Percentiles rank a stretch among this genome's conserved stretches.
Conservation (phyloP, 2,797 vertebrate species). For the Galagoides demidoff region DNA sequence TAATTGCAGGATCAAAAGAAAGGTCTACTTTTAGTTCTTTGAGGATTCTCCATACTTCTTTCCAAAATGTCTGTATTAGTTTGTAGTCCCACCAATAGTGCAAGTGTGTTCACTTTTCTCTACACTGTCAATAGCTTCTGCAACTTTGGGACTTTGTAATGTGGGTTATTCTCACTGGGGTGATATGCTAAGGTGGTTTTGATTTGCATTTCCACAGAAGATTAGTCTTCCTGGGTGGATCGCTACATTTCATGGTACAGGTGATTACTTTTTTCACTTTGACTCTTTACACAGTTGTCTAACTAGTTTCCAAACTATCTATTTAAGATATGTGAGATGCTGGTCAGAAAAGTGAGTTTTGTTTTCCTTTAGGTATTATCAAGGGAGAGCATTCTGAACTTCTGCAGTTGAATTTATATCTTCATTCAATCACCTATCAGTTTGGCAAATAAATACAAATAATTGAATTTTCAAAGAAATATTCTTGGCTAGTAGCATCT, state of each 20-base stretch:
- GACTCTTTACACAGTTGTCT: neutral
- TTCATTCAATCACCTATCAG: neutral
- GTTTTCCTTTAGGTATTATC: neutral
- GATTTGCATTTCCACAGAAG: too few species aligned
- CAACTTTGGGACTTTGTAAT: too few species aligned
- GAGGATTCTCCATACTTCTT: too few species aligned
- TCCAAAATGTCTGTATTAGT: too few species aligned
- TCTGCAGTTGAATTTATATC: neutral
- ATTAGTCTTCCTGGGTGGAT: neutral
- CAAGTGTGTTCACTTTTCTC: too few species aligned
- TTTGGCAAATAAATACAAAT: neutral
- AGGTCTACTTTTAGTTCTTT: too few species aligned
- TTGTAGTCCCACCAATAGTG: too few species aligned
- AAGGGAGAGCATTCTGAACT: neutral
- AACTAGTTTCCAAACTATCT: neutral
- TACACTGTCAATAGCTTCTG: too few species aligned
- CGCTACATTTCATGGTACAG: neutral
- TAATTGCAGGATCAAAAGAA: too few species aligned
- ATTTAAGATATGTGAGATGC: neutral
- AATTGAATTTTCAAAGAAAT: constrained; percentile 14
- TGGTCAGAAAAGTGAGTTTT: neutral
- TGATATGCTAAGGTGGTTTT: too few species aligned
- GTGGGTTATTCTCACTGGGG: too few species aligned
- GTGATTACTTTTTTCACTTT: neutral
- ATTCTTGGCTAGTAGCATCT: neutral